Conservation (phyloP, 2,113 vertebrate species). For the Cyphomyrus discorhynchus region DNA sequence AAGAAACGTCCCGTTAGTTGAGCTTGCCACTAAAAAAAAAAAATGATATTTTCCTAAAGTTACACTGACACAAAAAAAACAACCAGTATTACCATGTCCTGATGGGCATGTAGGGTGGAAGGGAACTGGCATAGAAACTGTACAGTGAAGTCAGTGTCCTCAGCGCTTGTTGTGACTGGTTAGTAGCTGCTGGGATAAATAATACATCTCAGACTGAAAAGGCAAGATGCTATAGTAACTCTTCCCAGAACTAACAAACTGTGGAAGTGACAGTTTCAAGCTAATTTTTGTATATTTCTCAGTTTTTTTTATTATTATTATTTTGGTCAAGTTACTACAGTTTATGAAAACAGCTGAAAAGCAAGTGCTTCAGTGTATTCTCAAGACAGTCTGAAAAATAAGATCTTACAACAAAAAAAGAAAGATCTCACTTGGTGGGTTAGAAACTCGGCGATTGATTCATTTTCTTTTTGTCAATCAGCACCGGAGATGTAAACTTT, state of each 20-base stretch:
- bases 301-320: neutral
- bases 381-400: neutral
- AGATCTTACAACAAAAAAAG: neutral
- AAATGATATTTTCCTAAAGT: neutral
- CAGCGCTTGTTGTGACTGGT: neutral
- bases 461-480: slow-evolving; percentile 10
- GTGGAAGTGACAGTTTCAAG: neutral
- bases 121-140: neutral
- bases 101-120: neutral
- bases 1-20: neutral
- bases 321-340: neutral
- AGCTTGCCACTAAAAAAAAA: neutral
- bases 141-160: neutral
- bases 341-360: neutral
- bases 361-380: neutral
- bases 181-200: neutral
- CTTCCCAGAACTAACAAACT: neutral
- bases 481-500: neutral
- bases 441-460: neutral
- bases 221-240: neutral
- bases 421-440: neutral
- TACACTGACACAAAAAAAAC: neutral
- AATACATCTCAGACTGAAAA: neutral
- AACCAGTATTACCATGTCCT: neutral
- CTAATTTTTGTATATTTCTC: neutral